These are phyloP conservation scores for Rhysida immarginata DNA, from an alignment of 1,140 invertebrate species.

Conservation along the genomic window DNA sequence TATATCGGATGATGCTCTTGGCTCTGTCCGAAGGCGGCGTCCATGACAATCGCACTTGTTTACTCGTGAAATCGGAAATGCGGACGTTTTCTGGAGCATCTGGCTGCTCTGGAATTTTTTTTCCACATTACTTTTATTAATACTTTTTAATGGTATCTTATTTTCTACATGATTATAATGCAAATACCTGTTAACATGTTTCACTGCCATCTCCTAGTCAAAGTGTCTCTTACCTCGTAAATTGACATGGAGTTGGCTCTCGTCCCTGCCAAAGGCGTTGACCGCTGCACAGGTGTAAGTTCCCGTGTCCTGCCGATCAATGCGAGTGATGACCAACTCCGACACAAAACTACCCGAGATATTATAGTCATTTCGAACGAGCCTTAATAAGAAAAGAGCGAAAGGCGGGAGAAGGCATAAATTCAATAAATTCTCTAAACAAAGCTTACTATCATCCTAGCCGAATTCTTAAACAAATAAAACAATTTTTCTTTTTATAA, in stretches of 20 bases:
- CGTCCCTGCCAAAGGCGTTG: conserved; percentile 87
- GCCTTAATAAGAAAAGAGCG: conserved; percentile 36
- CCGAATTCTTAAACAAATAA: no score
- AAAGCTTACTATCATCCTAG: no score
- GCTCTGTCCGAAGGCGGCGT: conserved; percentile 87
- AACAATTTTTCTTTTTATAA: no score
- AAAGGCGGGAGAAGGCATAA: no score
- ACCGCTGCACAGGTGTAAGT: conserved; percentile 86
- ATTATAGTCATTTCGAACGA: conserved; percentile 82
- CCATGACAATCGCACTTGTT: conserved; percentile 80
- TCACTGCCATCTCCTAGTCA: no score
- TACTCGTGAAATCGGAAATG: conserved; percentile 77
- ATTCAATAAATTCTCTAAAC: no score
- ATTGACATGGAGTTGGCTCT: no score
- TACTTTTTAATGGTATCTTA: no score
- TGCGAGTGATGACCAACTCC: conserved; percentile 73
- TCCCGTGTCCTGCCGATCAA: conserved; percentile 76
- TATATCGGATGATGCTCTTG: conserved; percentile 77
- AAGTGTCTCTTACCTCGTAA: no score
- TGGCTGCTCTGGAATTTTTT: conserved; percentile 72
- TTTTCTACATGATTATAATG: no score
- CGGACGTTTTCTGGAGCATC: conserved; percentile 81
- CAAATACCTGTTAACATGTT: no score
- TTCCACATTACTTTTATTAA: no score
- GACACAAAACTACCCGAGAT: conserved; percentile 69